These are phyloP conservation scores for Oxystoma pomonae DNA, from an alignment of 2,888 invertebrate species.

Conservation along the genomic window DNA sequence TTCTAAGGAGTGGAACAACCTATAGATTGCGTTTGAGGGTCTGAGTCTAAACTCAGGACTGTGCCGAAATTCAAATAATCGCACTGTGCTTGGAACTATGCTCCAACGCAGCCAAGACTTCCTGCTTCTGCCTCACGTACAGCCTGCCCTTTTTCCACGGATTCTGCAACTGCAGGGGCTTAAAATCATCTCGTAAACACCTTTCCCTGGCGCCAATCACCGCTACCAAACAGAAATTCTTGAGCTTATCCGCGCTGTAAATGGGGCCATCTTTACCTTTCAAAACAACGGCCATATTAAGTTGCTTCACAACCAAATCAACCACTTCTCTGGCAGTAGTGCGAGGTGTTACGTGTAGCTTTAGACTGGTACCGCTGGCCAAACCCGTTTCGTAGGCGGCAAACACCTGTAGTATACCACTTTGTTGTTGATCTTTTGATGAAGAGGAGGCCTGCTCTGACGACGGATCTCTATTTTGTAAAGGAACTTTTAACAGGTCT, in stretches of 20 bases:
- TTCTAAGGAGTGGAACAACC: constrained; percentile 51
- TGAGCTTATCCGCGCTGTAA: constrained; percentile 75
- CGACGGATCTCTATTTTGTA: constrained; percentile 21
- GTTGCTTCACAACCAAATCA: constrained; percentile 90
- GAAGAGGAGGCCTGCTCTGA: constrained; percentile 30
- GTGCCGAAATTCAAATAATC: constrained; percentile 50
- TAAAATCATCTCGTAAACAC: constrained; percentile 90
- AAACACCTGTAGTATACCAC: constrained; percentile 67
- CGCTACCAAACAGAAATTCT: constrained; percentile 90
- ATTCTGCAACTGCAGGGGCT: constrained; percentile 87
- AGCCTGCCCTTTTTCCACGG: constrained; percentile 94
- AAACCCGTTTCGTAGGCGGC: constrained; percentile 96
- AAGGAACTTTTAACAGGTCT: constrained; percentile 37
- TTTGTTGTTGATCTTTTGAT: constrained; percentile 35
- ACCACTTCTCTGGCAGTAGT: constrained; percentile 95
- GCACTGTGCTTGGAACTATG: constrained; percentile 81
- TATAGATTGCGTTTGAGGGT: constrained; percentile 50
- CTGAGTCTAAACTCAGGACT: constrained; percentile 62
- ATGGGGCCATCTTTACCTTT: constrained; percentile 85
- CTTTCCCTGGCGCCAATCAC: constrained; percentile 94
- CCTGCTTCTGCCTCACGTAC: constrained; percentile 88
- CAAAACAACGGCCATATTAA: constrained; percentile 87
- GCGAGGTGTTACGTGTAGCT: constrained; percentile 86
- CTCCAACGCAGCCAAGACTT: constrained; percentile 81
- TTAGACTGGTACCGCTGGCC: constrained; percentile 88